Evolutionary conservation across 1,140 invertebrate genomes (phyloP), one percentile per base, ranked within the genome.

Genomic region (Diploscapter pachys): DNA sequence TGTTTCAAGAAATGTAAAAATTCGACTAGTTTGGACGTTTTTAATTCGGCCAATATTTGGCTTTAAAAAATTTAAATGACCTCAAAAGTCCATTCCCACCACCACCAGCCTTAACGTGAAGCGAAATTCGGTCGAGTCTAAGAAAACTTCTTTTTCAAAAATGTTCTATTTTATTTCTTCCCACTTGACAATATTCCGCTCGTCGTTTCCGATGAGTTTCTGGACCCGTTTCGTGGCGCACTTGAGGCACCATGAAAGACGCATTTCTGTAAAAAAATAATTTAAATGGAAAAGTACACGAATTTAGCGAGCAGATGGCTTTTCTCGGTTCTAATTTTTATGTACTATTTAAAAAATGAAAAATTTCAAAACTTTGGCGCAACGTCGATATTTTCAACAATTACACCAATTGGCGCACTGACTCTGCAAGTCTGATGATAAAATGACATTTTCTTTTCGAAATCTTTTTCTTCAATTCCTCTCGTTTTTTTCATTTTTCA

Each of bases 21-120:
- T 31, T 31, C 31, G 31, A 31, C 31, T 31, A 31, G 31, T 31
- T 31, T 31, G 31, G 31, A 31, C 31, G 31, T 31, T 31, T 31
- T 31, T 31, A 31, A 31, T 31, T 31, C 31, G 31, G 31, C 31
- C 31, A 31, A 31, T 31, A 31, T 31, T 64, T 8, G 13, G 31
- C 63, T 31, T 31, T 13, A 11, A 9, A 13, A 13, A 64, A 64
- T 48, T 9, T 9, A 64, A 64, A 6, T 52, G n/a, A 68, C 66
- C 66, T 68, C 9, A 48, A 6, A n/a, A 68, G 48, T 68, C 66
- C 66, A 48, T 68, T 68, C 5, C 66, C 66, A 55, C 66, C 66
- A 9, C 52, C 57, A 5, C 66, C 66, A 5, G 48, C 66, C n/a
- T 31, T 51, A 6, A 68, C 66, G 51, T 53, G 66, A 9, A 68